phyloP scores from a whole-genome alignment of 2,113 vertebrate species.

The Hypanus sabinus region DNA sequence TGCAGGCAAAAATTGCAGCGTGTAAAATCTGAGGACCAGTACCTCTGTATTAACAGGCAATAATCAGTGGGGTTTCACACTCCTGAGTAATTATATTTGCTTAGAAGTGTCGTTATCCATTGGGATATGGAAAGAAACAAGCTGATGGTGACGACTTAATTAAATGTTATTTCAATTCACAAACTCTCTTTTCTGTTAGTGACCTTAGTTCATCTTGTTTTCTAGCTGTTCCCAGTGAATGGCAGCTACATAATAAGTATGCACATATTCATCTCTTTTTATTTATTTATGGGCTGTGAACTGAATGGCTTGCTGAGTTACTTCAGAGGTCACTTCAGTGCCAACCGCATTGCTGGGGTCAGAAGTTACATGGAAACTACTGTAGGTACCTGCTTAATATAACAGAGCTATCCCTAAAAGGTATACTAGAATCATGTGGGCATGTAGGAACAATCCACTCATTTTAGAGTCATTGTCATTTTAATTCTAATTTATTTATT shows the following conservation, averaged over 20 bases:
- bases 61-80: neutral
- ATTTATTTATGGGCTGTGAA: too few species aligned
- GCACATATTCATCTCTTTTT: neutral
- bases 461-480: too few species aligned
- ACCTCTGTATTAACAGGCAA: neutral
- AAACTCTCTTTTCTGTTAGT: neutral
- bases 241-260: neutral
- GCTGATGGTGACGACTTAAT: neutral
- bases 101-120: neutral
- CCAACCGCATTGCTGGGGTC: too few species aligned
- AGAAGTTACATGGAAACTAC: too few species aligned
- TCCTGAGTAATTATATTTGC: neutral
- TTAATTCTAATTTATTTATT: too few species aligned
- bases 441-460: too few species aligned
- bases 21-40: neutral
- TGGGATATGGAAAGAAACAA: neutral
- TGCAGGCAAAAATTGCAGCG: neutral
- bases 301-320: too few species aligned
- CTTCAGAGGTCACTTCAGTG: too few species aligned
- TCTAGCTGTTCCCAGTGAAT: neutral
- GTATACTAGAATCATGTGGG: too few species aligned
- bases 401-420: too few species aligned
- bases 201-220: neutral
- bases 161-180: neutral
- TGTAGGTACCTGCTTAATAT: too few species aligned